Evolutionary conservation across 2,113 vertebrate species (phyloP).

Genomic region (Oenanthe oenanthe): DNA sequence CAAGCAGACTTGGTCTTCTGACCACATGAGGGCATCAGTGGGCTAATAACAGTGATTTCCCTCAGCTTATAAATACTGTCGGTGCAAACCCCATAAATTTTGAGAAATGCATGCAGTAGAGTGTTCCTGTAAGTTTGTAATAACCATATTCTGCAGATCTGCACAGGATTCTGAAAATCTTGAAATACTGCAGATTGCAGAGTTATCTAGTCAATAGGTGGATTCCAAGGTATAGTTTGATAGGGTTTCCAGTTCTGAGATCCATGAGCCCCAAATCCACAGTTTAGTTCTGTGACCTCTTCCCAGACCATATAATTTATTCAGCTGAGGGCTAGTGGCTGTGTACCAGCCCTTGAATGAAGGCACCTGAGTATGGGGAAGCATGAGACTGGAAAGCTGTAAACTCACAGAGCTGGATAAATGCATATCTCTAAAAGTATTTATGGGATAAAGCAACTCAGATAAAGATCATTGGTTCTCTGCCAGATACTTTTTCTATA

Average conservation of each 20-base stretch:
- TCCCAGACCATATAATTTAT: not conserved
- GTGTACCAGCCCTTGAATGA: not conserved
- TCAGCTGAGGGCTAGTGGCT: not conserved
- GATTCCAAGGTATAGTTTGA: not conserved
- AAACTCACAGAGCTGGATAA: not conserved
- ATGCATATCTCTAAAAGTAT: not conserved
- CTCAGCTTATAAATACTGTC: not conserved
- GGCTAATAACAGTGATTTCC: slow-evolving; percentile 19
- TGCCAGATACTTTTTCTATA: not conserved
- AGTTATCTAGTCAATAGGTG: not conserved
- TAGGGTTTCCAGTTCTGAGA: not conserved
- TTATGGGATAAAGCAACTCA: not conserved
- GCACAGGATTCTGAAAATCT: not conserved
- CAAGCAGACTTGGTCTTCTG: not conserved
- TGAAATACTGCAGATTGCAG: not conserved
- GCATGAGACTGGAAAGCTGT: not conserved
- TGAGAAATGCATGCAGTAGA: not conserved
- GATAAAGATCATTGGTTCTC: not conserved
- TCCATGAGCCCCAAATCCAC: not conserved
- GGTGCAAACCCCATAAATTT: not conserved
- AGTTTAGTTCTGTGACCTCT: not conserved
- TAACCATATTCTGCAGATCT: not conserved
- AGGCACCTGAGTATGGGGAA: not conserved
- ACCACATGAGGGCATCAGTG: slow-evolving; percentile 70
- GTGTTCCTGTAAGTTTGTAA: not conserved